These are phyloP conservation scores for Hoplostethus atlanticus DNA, from an alignment of 2,797 vertebrate genomes.

Conservation along the genomic window DNA sequence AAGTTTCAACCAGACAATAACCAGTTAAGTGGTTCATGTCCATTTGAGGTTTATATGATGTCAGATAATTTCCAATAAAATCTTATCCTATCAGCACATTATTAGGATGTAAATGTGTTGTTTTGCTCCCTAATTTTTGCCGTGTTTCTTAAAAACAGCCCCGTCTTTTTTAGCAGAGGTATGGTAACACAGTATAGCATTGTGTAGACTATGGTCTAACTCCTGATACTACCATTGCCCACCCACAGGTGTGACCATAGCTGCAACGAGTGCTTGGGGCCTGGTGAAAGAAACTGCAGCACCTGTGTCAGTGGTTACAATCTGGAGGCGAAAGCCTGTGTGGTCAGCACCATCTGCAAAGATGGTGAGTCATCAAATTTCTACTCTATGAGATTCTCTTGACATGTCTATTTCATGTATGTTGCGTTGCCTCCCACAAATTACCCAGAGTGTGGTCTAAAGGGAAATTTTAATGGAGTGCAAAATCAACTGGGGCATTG, in stretches of 20 bases:
- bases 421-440: slow-evolving; percentile 2
- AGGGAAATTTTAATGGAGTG: neutral
- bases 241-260: slow-evolving; percentile 91
- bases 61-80: neutral
- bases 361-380: slow-evolving; percentile 91
- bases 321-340: slow-evolving; percentile 92
- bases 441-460: neutral
- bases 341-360: slow-evolving; percentile 97
- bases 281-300: slow-evolving; percentile 95
- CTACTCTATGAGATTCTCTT: slow-evolving; percentile 25
- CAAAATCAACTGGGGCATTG: no score
- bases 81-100: slow-evolving; percentile 3
- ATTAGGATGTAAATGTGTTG: neutral
- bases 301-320: slow-evolving; percentile 94
- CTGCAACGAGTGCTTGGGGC: slow-evolving; percentile 94
- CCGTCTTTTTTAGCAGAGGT: no score
- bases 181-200: neutral
- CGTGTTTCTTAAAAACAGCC: neutral
- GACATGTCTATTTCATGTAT: slow-evolving; percentile 23
- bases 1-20: no score
- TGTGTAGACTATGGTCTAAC: slow-evolving; percentile 20
- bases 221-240: slow-evolving; percentile 10
- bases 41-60: no score
- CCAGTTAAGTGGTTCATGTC: no score
- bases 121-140: neutral